A percentile compares a stretch with the other conserved stretches of the same genome.
These are phyloP conservation scores for Picathartes gymnocephalus DNA, from an alignment of 2,113 vertebrate genomes.

Conservation along the genomic window DNA sequence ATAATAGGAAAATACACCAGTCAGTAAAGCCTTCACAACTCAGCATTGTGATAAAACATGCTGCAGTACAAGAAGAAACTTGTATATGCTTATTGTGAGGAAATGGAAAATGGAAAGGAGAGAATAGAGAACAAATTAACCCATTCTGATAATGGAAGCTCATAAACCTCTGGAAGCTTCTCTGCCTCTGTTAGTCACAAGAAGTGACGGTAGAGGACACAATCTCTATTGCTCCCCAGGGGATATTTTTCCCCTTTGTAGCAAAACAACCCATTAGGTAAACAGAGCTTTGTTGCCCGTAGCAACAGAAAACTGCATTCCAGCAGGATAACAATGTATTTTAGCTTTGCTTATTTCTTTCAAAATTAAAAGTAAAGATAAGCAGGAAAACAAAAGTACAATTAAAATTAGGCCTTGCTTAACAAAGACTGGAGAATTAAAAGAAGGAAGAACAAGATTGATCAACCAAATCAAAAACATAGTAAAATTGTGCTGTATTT, in stretches of 20 bases:
- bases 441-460: background rate
- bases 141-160: background rate
- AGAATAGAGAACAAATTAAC: background rate
- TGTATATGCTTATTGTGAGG: background rate
- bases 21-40: background rate
- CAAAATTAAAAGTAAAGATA: conserved; percentile 19
- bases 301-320: conserved; percentile 51
- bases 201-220: background rate
- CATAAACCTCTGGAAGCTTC: background rate
- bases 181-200: background rate
- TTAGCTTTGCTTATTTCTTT: conserved; percentile 19
- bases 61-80: background rate
- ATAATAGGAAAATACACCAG: background rate
- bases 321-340: background rate
- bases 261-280: conserved; percentile 45
- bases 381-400: background rate
- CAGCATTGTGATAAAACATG: background rate
- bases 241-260: conserved; percentile 39
- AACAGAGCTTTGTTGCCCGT: conserved; percentile 27
- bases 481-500: background rate
- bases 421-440: background rate
- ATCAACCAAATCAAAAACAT: background rate
- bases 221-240: background rate
- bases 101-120: background rate
- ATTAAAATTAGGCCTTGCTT: background rate